These are phyloP conservation scores for Hemicentrotus pulcherrimus DNA, from an alignment of 35 echinoderm and acorn worm genomes.

Conservation along the genomic window DNA sequence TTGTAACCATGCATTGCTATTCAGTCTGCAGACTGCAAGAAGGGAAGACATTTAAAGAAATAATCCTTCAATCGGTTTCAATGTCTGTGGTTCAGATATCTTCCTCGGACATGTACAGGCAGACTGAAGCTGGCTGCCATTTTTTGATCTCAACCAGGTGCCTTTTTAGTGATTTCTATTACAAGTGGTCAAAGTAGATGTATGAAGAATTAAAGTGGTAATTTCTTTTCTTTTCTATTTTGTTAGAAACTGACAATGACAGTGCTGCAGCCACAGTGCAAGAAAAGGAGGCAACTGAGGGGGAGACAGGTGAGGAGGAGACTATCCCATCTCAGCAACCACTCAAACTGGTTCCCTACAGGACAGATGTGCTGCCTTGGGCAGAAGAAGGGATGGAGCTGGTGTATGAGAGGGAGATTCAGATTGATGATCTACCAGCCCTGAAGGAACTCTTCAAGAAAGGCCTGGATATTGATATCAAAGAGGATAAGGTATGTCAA, in stretches of 20 bases:
- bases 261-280: not conserved
- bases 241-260: not conserved
- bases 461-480: constrained; percentile 77
- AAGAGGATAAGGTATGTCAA: constrained; percentile 87
- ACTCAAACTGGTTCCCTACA: constrained; percentile 65
- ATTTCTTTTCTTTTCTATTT: not conserved
- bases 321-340: not conserved
- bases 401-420: constrained; percentile 65
- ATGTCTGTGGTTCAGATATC: not conserved
- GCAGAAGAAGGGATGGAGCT: constrained; percentile 81
- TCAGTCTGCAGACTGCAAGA: too few relatives aligned
- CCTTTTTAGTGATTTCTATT: too few relatives aligned
- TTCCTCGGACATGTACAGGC: too few relatives aligned
- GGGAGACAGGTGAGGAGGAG: not conserved
- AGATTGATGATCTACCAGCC: constrained; percentile 88
- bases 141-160: not conserved
- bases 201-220: too few relatives aligned
- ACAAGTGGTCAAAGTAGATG: too few relatives aligned
- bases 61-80: too few relatives aligned
- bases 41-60: too few relatives aligned
- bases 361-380: constrained; percentile 86
- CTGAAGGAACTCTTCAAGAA: constrained; percentile 84
- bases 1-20: too few relatives aligned
- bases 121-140: not conserved
- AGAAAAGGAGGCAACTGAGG: not conserved